These are phyloP conservation scores for Lota lota DNA, from an alignment of 2,113 vertebrate species.

Conservation along the genomic window DNA sequence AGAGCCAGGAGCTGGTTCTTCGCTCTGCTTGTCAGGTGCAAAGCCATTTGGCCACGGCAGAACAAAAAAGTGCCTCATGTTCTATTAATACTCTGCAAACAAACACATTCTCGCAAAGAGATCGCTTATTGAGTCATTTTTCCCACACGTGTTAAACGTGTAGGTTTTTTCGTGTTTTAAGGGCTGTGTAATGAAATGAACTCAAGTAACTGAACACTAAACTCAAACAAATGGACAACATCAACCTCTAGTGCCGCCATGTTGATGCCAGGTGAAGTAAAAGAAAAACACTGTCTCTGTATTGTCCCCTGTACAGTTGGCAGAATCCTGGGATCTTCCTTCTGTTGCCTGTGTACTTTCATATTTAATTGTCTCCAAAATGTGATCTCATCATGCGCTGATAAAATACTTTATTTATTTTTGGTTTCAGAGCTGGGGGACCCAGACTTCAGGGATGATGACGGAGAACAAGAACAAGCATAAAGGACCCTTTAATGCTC, in stretches of 20 bases:
- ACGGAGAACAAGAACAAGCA: slow-evolving; percentile 10
- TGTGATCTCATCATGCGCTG: neutral
- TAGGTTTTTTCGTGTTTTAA: too few species aligned
- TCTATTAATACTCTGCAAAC: neutral
- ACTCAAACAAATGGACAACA: too few species aligned
- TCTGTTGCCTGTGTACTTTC: neutral
- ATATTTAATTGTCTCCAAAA: too few species aligned
- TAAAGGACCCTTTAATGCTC: slow-evolving; percentile 26
- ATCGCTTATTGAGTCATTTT: too few species aligned
- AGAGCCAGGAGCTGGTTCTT: neutral
- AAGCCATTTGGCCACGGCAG: neutral
- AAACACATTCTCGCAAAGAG: too few species aligned
- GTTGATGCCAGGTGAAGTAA: too few species aligned
- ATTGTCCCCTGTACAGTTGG: too few species aligned
- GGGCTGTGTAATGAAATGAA: too few species aligned
- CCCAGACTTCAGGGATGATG: neutral
- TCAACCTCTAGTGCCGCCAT: too few species aligned
- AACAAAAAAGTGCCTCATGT: neutral
- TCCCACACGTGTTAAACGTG: too few species aligned
- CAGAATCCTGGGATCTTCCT: neutral
- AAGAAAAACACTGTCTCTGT: too few species aligned
- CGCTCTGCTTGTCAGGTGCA: slow-evolving; percentile 2
- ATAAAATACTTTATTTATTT: neutral
- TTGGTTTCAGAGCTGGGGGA: neutral
- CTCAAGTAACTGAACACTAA: too few species aligned